Evolutionary conservation across 2,888 invertebrate genomes (phyloP).

Genomic region (Drosophila engyochracea): DNA sequence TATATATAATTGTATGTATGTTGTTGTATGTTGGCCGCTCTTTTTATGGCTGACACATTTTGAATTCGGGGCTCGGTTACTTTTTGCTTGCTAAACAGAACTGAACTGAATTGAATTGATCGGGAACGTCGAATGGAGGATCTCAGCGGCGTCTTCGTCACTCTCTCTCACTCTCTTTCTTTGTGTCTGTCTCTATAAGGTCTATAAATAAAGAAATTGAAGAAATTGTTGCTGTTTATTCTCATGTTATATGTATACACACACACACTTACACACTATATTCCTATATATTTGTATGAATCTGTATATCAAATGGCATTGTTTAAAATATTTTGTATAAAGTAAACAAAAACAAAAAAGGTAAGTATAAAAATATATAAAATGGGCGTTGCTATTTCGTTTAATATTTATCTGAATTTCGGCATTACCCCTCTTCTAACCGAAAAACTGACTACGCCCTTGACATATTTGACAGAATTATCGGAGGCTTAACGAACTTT

Average conservation of each 20-base stretch:
- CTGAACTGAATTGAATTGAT: slow-evolving; percentile 16
- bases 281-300: slow-evolving; percentile 14
- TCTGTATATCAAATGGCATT: slow-evolving; percentile 33
- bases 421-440: background rate
- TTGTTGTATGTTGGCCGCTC: slow-evolving; percentile 3
- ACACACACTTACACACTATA: slow-evolving; percentile 13
- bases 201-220: slow-evolving; percentile 59
- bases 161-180: slow-evolving; percentile 1
- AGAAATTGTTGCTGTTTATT: slow-evolving; percentile 48
- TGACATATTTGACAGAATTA: background rate
- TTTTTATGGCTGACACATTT: slow-evolving; percentile 70
- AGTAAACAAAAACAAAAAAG: slow-evolving; percentile 18
- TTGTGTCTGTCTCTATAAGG: slow-evolving; percentile 23
- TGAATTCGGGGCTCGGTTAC: slow-evolving; percentile 42
- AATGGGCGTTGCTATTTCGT: background rate
- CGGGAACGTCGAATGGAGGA: slow-evolving; percentile 16
- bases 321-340: slow-evolving; percentile 25
- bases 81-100: slow-evolving; percentile 23
- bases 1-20: background rate
- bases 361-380: background rate
- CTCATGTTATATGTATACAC: slow-evolving; percentile 31
- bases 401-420: background rate
- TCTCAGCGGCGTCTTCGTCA: slow-evolving; percentile 12
- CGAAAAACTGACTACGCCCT: background rate
- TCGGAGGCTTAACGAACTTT: background rate